Evolutionary conservation across 2,888 invertebrate genomes (phyloP), one percentile per base, ranked within the genome.

Genomic region (Ypsolopha scabrella): DNA sequence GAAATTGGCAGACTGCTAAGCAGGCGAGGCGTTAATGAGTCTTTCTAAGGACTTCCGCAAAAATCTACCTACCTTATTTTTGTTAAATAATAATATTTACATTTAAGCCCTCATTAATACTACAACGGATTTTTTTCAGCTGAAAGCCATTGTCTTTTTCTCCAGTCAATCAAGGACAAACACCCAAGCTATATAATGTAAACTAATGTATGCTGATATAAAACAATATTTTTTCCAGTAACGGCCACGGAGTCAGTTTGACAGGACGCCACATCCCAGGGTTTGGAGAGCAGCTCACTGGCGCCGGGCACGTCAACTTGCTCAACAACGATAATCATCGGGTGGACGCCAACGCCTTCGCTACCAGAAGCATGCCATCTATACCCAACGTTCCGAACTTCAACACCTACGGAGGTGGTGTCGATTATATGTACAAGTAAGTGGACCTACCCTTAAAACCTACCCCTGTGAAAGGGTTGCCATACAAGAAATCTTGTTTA

Each of bases 401-500:
- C 60, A 73, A 70, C 57, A 76, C 75, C 6, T 59, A 66, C 10
- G 78, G 78, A 0, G 76, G 64, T 1, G 65, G 70, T 9, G 43
- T 72, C 7, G 74, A 77, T 52, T 78, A 77, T 52, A 68, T 67
- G 65, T 76, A 54, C 60, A 74, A 72, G 74, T 73, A 50, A 67
- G 72, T 67, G 51, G 14, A 14, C 4, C 7, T 11, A 11, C 3
- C 7, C 2, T 11, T 41, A n/a, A n/a, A n/a, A 39, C 39, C n/a
- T 39, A 6, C n/a, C 6, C n/a, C 2, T 10, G 9, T 38, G 38
- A 4, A 6, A 10, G 38, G 1, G 6, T 38, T n/a, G n/a, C n/a
- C 39, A 39, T 2, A 37, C 7, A 9, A 37, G 6, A 37, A 37
- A 37, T 9, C 37, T 9, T 37, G 37, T 6, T 9, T 6, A 7